These are phyloP conservation scores for Copsychus sechellarum DNA, from an alignment of 2,113 vertebrate species.

Conservation along the genomic window DNA sequence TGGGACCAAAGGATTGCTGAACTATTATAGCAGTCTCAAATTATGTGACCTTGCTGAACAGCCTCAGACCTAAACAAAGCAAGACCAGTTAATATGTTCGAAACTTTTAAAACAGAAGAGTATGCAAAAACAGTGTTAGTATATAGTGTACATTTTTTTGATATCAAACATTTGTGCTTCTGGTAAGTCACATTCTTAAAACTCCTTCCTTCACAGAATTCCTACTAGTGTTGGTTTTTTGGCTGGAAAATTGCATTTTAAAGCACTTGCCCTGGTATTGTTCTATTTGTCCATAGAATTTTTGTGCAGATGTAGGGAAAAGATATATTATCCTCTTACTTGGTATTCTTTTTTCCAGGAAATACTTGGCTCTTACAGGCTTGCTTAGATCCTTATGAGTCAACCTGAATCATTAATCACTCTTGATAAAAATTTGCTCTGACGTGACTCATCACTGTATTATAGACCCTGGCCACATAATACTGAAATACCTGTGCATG, in stretches of 20 bases:
- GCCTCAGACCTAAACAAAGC: constrained; percentile 60
- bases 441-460: constrained; percentile 62
- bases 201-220: constrained; percentile 54
- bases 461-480: constrained; percentile 66
- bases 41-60: constrained; percentile 63
- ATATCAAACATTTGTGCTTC: constrained; percentile 63
- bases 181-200: constrained; percentile 63
- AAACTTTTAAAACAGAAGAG: constrained; percentile 41
- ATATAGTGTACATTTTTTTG: constrained; percentile 49
- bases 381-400: constrained; percentile 26
- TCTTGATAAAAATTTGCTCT: constrained; percentile 34
- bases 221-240: constrained; percentile 12
- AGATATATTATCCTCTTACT: not conserved
- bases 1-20: constrained; percentile 79
- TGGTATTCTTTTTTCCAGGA: not conserved
- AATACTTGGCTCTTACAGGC: constrained; percentile 32
- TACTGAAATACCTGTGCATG: constrained; percentile 74
- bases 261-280: constrained; percentile 54
- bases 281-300: constrained; percentile 33
- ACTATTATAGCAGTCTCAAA: constrained; percentile 60
- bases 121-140: constrained; percentile 69
- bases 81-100: constrained; percentile 45
- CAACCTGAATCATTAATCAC: constrained; percentile 15
- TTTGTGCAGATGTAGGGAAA: constrained; percentile 26
- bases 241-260: constrained; percentile 59